These are phyloP conservation scores for Carassius gibelio DNA, from an alignment of 2,113 vertebrate genomes.

Conservation along the genomic window DNA sequence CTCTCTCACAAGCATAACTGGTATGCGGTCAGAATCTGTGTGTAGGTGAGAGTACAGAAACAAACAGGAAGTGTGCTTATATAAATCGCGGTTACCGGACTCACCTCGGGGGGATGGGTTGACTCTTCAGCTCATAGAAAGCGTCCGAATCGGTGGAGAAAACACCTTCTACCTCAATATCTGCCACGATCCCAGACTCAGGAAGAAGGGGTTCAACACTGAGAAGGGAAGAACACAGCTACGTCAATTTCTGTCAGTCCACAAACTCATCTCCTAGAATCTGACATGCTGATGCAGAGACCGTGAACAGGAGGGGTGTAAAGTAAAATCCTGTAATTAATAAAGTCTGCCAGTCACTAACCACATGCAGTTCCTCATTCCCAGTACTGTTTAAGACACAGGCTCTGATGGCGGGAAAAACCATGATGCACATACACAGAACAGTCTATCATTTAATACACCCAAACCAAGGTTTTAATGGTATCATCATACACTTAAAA, in stretches of 20 bases:
- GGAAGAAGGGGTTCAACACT: conserved; percentile 79
- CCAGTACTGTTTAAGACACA: no score
- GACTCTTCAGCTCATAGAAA: conserved; percentile 88
- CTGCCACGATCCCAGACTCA: conserved; percentile 88
- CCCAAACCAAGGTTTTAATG: no score
- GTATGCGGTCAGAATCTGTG: background rate
- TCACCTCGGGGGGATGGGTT: conserved; percentile 78
- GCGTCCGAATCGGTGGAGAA: conserved; percentile 74
- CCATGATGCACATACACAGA: background rate
- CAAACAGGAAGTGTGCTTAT: conserved; percentile 1
- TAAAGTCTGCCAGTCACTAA: background rate
- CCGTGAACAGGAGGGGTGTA: conserved; percentile 1
- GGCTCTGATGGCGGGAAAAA: background rate
- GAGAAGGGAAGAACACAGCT: conserved; percentile 46
- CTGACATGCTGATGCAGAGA: conserved; percentile 10
- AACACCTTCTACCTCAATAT: conserved; percentile 83
- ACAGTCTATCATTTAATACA: no score
- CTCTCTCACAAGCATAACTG: background rate
- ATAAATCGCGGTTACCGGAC: background rate
- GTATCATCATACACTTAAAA: no score
- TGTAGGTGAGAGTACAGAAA: background rate
- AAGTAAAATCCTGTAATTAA: conserved; percentile 7
- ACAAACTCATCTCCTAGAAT: background rate
- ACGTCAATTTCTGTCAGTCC: background rate
- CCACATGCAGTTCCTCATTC: background rate